phyloP scores from a whole-genome alignment of 2,888 invertebrate genomes.

The Chrysopilus asiliformis region DNA sequence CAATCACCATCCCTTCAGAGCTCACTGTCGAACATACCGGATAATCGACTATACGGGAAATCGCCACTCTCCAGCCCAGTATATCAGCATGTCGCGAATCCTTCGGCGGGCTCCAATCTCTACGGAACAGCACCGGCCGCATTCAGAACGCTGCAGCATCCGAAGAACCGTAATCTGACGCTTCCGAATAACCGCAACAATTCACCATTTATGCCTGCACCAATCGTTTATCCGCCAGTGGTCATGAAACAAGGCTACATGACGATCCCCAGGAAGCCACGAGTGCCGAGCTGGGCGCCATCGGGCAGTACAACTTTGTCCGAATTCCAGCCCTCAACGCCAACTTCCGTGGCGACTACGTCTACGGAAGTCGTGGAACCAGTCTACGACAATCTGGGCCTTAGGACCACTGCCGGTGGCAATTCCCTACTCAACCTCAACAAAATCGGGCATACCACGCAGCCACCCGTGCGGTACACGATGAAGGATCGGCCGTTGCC shows the following conservation, averaged over 20 bases:
- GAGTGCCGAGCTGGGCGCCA: slow-evolving; percentile 70
- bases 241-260: slow-evolving; percentile 63
- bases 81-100: slow-evolving; percentile 39
- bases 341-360: slow-evolving; percentile 25
- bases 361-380: slow-evolving; percentile 43
- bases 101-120: slow-evolving; percentile 27
- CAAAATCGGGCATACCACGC: slow-evolving; percentile 41
- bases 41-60: slow-evolving; percentile 34
- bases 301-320: slow-evolving; percentile 42
- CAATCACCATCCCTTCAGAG: slow-evolving; percentile 69
- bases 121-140: slow-evolving; percentile 53
- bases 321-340: slow-evolving; percentile 26
- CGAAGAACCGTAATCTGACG: slow-evolving; percentile 37
- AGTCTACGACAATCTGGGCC: slow-evolving; percentile 73
- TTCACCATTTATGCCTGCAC: slow-evolving; percentile 60
- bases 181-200: slow-evolving; percentile 42
- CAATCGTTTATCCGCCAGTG: slow-evolving; percentile 48
- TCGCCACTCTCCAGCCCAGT: slow-evolving; percentile 48
- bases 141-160: slow-evolving; percentile 71
- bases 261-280: slow-evolving; percentile 70
- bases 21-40: slow-evolving; percentile 63
- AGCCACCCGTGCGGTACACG: slow-evolving; percentile 38
- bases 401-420: slow-evolving; percentile 76
- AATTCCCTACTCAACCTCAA: slow-evolving; percentile 65
- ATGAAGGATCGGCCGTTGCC: slow-evolving; percentile 53